These are phyloP conservation scores for Orthonyx spaldingii DNA, from an alignment of 2,113 vertebrate genomes.

Conservation along the genomic window DNA sequence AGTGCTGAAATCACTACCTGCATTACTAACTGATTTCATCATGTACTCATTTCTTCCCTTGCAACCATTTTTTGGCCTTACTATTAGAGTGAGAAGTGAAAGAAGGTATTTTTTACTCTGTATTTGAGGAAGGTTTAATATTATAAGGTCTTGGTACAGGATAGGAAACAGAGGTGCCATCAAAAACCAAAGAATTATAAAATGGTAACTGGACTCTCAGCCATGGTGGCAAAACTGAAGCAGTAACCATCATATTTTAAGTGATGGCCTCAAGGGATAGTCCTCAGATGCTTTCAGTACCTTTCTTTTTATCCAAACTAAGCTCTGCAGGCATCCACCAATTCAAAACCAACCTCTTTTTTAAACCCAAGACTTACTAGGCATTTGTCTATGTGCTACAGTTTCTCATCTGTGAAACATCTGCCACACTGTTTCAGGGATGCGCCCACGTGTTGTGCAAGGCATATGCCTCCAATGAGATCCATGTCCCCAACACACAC, in stretches of 20 bases:
- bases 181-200: background rate
- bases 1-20: background rate
- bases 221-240: background rate
- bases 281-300: background rate
- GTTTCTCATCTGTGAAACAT: background rate
- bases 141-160: background rate
- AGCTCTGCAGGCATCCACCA: background rate
- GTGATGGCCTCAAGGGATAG: background rate
- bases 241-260: background rate
- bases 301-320: background rate
- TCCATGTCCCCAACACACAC: background rate
- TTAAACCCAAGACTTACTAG: background rate
- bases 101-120: background rate
- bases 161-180: background rate
- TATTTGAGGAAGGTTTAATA: background rate
- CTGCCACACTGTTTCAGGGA: background rate
- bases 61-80: background rate
- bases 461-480: background rate
- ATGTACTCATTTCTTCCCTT: background rate
- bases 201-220: background rate
- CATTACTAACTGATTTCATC: background rate
- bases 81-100: background rate
- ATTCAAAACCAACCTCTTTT: background rate
- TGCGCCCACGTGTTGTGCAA: background rate
- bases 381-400: background rate